phyloP scores from a whole-genome alignment of 2,888 invertebrate genomes.

The Gibbula magus region DNA sequence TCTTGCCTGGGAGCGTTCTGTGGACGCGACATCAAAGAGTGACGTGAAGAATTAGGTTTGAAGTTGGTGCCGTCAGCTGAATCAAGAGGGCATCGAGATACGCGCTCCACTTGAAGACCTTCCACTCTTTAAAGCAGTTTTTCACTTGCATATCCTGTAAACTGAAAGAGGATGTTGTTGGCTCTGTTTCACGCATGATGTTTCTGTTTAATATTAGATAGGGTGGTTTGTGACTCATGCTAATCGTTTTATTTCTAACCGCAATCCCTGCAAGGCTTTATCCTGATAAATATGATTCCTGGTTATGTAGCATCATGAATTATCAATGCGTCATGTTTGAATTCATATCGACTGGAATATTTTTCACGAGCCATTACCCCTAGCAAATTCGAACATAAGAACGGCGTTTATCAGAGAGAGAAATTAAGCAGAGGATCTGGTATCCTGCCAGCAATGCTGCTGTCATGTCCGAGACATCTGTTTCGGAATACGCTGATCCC shows the following conservation, averaged over 20 bases:
- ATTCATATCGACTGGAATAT: neutral
- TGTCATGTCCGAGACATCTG: too few species aligned
- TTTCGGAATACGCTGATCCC: too few species aligned
- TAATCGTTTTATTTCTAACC: too few species aligned
- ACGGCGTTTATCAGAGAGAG: neutral
- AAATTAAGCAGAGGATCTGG: too few species aligned
- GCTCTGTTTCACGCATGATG: neutral
- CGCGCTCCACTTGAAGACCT: too few species aligned
- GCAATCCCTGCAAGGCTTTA: too few species aligned
- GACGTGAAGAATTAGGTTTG: neutral
- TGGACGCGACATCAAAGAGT: neutral
- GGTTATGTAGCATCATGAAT: too few species aligned
- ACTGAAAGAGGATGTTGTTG: neutral
- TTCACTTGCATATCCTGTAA: too few species aligned
- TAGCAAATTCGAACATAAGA: neutral
- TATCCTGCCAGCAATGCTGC: too few species aligned
- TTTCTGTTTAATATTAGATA: neutral
- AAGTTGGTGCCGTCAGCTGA: neutral
- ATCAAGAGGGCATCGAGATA: too few species aligned
- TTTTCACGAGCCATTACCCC: neutral
- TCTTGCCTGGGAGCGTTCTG: neutral
- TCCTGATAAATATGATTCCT: too few species aligned
- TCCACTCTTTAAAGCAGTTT: too few species aligned
- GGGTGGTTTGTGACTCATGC: neutral
- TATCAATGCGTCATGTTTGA: neutral